Base-by-base conservation (phyloP, 2,797 vertebrate species). In the Pipistrellus pipistrellus region DNA sequence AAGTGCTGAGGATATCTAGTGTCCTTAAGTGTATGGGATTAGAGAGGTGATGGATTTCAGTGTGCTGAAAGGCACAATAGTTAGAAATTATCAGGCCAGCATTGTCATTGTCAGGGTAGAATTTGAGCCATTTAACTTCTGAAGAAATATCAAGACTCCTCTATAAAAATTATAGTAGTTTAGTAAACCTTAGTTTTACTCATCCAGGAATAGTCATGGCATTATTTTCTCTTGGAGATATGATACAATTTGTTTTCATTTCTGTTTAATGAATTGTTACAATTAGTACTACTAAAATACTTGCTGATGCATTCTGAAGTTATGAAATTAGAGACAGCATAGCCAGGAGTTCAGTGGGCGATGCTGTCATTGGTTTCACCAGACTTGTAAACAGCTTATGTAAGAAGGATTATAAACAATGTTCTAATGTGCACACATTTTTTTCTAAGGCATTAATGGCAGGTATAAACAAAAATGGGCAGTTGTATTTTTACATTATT, bases 231-330 rank as follows among this genome's bases (percentile, higher is more conserved):
- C 53, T 57, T 46, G 53, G 23, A 9, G 6, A 44, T 69, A 53
- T 83, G 71, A 90, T 94, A 71, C 4, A 85, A 35, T 91, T 23
- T 85, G 25, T 92, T 84, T 89, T 85, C n/a, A 73, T 95, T 84
- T 78, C n/a, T 90, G 46, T 89, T 91, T 92, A 92, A 77, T 93
- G 46, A 96, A 38, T 87, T 90, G 25, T 86, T 95, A 59, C 8
- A 91, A 82, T 78, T 89, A 88, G 30, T 68, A 53, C 66, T 87
- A 46, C 59, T 87, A 83, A 85, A 91, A 71, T 23, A 55, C 38
- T 86, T 92, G 85, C 27, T 81, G n/a, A 73, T 88, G 6, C 41
- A 83, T 80, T 92, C 17, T 85, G 14, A 85, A 95, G 18, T 91
- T 71, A 62, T 85, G 13, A 82, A 93, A 59, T 77, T 82, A 51